Evolutionary conservation across 2,888 invertebrate genomes (phyloP).

Genomic region (Pollenia angustigena): DNA sequence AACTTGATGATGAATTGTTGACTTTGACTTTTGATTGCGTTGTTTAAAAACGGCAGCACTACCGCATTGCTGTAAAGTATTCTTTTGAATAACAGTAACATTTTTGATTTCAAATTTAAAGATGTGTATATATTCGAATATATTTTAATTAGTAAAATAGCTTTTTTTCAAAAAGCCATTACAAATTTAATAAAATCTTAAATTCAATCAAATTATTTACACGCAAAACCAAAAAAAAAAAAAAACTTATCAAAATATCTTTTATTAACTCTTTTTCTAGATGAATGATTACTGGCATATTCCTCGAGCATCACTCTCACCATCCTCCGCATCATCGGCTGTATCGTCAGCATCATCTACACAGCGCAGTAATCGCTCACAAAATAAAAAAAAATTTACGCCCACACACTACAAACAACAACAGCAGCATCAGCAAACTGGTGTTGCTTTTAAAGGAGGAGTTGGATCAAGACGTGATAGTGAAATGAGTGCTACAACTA

Average conservation of each 20-base stretch:
- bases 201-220: constrained; percentile 19
- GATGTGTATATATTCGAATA: background rate
- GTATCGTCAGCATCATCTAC: constrained; percentile 81
- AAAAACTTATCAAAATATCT: constrained; percentile 41
- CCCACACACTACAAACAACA: constrained; percentile 62
- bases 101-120: no score
- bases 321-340: constrained; percentile 78
- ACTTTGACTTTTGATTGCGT: no score
- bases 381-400: constrained; percentile 59
- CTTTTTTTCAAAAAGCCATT: constrained; percentile 15
- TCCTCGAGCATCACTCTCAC: constrained; percentile 90
- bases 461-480: constrained; percentile 62
- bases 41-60: no score
- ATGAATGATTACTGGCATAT: constrained; percentile 89
- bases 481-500: constrained; percentile 75
- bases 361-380: constrained; percentile 79
- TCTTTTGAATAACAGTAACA: no score
- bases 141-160: background rate
- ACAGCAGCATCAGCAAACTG: constrained; percentile 41
- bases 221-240: background rate
- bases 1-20: no score
- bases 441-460: constrained; percentile 28
- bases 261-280: constrained; percentile 75
- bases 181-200: constrained; percentile 4
- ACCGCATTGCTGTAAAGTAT: no score